These are phyloP conservation scores for Anhinga anhinga DNA, from an alignment of 2,113 vertebrate genomes.

Conservation along the genomic window DNA sequence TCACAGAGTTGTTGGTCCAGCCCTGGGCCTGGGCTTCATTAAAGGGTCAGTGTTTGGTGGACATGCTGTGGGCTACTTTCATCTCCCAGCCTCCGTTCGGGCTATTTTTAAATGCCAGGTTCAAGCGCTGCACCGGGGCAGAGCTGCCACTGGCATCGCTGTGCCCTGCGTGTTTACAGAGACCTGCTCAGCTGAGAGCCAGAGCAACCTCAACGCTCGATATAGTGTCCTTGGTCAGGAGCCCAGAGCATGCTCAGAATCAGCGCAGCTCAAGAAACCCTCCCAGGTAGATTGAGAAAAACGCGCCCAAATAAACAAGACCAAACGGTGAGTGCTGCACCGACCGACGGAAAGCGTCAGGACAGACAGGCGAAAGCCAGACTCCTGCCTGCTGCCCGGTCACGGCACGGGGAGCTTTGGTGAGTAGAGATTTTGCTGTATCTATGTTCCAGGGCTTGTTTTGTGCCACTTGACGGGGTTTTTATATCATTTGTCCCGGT, in stretches of 20 bases:
- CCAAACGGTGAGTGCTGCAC: fast-evolving
- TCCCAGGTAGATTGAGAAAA: background rate
- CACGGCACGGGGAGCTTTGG: fast-evolving
- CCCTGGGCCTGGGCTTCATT: background rate
- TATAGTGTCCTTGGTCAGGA: background rate
- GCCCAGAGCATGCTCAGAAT: background rate
- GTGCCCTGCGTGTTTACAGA: background rate
- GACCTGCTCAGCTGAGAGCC: background rate
- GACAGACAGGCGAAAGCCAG: background rate
- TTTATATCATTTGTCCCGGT: background rate
- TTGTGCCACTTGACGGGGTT: background rate
- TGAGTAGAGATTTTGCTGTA: background rate
- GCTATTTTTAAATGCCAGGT: background rate
- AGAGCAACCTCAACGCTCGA: background rate
- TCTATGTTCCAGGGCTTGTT: background rate
- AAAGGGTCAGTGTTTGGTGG: background rate
- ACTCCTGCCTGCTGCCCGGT: background rate
- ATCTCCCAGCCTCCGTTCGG: background rate
- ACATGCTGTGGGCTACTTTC: slow-evolving; percentile 14
- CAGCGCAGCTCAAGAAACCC: background rate
- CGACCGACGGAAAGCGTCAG: background rate
- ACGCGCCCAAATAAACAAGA: background rate
- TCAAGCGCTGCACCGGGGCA: background rate
- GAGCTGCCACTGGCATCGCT: background rate
- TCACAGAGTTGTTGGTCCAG: background rate